Evolutionary conservation across 2,888 invertebrate genomes (phyloP), one percentile per base, ranked within the genome.

Genomic region (Eupithecia vulgata): DNA sequence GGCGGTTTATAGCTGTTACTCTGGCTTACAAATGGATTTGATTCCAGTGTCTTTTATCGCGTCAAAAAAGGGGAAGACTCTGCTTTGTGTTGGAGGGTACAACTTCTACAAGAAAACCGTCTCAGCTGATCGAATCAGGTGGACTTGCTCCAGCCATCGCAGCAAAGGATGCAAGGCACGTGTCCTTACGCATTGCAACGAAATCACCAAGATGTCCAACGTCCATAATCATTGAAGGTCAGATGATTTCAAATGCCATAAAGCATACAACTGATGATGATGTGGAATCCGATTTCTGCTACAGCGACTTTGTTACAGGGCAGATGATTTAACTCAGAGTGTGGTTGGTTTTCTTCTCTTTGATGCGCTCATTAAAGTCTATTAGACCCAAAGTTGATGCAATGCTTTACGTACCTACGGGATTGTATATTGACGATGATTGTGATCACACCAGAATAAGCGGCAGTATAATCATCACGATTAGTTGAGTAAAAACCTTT

Each of bases 91-190:
- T 12, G 75, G 75, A 40, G 76, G 76, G 1, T 76, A 73, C 65
- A 76, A 73, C 52, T 76, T 73, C 34, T 73, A 72, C 42, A 76
- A 76, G 62, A 73, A 76, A 35, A 79, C 76, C 17, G 76, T 74
- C 0, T 74, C 74, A 1, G 79, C 83, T 0, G 66, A 69, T 4
- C 82, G 82, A 67, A 84, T 77, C 10, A 77, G 86, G 64, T 88
- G 88, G 88, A 80, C 82, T 4, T 88, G 88, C 61, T 86, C 86
- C 7, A 86, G 85, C 6, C 85, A 87, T 67, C 81, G 82, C 67
- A 80, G 82, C 71, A 85, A 76, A 66, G 80, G 81, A 7, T 88
- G 88, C 67, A 81, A 80, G 5, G 87, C 88, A 0, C 76, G 77
- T 0, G 80, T 87, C 5, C 81, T 82, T n/a, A 88, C 88, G 0